These are phyloP conservation scores for Mesorhabditis belari DNA, from an alignment of 2,888 invertebrate genomes.

Conservation along the genomic window DNA sequence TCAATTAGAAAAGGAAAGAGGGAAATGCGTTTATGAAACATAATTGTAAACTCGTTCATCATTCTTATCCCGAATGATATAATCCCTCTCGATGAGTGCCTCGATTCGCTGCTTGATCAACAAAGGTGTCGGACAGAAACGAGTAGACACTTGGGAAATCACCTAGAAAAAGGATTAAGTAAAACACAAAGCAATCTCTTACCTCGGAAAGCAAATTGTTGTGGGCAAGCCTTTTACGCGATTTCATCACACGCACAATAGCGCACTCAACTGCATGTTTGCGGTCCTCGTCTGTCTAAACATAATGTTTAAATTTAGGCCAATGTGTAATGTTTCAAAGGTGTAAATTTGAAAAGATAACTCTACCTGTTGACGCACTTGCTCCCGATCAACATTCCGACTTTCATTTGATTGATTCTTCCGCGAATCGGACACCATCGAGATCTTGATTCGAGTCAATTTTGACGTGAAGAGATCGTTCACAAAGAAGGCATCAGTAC, in stretches of 20 bases:
- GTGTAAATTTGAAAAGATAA: too few species aligned
- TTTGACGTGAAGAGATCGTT: constrained; percentile 97
- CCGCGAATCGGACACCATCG: constrained; percentile 29
- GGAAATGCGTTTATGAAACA: constrained; percentile 26
- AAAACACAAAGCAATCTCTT: too few species aligned
- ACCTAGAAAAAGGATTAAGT: constrained; percentile 58
- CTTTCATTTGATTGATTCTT: too few species aligned
- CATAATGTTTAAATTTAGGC: too few species aligned
- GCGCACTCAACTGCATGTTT: constrained; percentile 99
- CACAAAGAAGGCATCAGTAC: too few species aligned
- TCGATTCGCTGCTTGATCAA: constrained; percentile 99
- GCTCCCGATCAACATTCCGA: too few species aligned
- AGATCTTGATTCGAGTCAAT: constrained; percentile 72
- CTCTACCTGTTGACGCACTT: too few species aligned
- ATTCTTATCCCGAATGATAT: constrained; percentile 90
- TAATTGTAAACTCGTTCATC: constrained; percentile 63
- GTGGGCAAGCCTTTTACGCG: constrained; percentile 78
- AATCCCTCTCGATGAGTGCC: constrained; percentile 96
- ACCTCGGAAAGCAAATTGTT: constrained; percentile 89
- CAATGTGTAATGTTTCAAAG: too few species aligned
- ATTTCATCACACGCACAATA: constrained; percentile 98
- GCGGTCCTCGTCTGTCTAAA: too few species aligned
- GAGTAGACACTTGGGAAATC: constrained; percentile 87
- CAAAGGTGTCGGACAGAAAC: constrained; percentile 94
- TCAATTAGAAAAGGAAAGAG: neutral